These are phyloP conservation scores for Ctenoplectra terminalis DNA, from an alignment of 1,140 invertebrate genomes.

Conservation along the genomic window DNA sequence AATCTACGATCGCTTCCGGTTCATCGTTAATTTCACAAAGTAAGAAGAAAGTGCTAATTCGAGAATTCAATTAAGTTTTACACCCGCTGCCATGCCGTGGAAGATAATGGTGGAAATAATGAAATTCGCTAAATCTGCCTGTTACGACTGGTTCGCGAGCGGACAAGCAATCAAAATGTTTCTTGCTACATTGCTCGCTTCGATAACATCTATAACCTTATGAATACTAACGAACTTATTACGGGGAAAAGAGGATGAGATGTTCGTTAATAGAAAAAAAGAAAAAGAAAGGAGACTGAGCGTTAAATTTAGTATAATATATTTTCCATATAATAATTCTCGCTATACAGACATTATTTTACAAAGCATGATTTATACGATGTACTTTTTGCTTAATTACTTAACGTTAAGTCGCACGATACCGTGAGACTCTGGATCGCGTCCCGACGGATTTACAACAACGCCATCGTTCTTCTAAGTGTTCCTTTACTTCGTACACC, in stretches of 20 bases:
- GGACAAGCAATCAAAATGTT: constrained; percentile 14
- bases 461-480: not conserved
- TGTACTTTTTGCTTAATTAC: constrained; percentile 70
- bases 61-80: constrained; percentile 36
- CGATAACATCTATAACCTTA: constrained; percentile 19
- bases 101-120: constrained; percentile 21
- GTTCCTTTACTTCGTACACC: constrained; percentile 8
- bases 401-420: constrained; percentile 64
- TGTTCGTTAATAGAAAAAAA: not conserved
- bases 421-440: constrained; percentile 51
- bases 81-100: not conserved
- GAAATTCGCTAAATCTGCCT: constrained; percentile 5
- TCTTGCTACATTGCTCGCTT: constrained; percentile 1
- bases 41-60: constrained; percentile 38
- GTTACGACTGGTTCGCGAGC: not conserved
- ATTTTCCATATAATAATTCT: constrained; percentile 84
- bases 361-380: constrained; percentile 81
- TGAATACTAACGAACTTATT: constrained; percentile 34
- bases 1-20: constrained; percentile 7
- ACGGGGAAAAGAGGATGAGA: not conserved
- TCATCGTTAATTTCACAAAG: not conserved
- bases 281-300: not conserved
- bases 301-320: constrained; percentile 83
- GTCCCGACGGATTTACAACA: constrained; percentile 17
- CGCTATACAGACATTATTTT: constrained; percentile 84